phyloP scores from a whole-genome alignment of 1,140 invertebrate species.

The Drosophila arawakana region DNA sequence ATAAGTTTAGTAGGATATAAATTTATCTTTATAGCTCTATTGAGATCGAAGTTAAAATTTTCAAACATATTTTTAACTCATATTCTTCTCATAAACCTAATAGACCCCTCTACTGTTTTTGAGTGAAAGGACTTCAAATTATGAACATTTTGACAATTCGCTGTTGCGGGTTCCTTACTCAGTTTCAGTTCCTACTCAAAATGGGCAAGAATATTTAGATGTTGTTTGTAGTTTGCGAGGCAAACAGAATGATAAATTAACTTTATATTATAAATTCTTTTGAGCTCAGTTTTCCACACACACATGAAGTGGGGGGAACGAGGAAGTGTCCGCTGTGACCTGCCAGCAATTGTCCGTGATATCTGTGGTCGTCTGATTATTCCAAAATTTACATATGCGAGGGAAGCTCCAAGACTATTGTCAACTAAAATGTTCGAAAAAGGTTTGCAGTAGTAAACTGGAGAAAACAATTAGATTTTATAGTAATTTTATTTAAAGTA shows the following conservation, averaged over 20 bases:
- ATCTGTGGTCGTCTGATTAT: constrained; percentile 68
- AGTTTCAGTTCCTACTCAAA: constrained; percentile 29
- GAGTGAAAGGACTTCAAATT: constrained; percentile 41
- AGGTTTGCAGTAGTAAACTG: too few relatives aligned
- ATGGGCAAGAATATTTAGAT: constrained; percentile 47
- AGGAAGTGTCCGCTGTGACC: constrained; percentile 1
- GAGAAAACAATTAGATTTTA: too few relatives aligned
- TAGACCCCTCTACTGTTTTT: too few relatives aligned
- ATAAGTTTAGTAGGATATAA: too few relatives aligned
- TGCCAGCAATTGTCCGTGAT: constrained; percentile 60
- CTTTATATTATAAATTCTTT: constrained; percentile 80
- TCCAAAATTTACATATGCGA: constrained; percentile 55
- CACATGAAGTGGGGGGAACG: constrained; percentile 18
- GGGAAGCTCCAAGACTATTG: constrained; percentile 7
- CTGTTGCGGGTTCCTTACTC: constrained; percentile 3
- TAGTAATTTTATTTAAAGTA: too few relatives aligned
- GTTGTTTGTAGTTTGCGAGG: constrained; percentile 23
- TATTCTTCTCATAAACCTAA: too few relatives aligned
- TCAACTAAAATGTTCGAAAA: too few relatives aligned
- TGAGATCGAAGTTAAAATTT: too few relatives aligned
- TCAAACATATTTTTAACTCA: too few relatives aligned
- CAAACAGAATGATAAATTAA: constrained; percentile 76
- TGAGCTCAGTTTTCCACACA: constrained; percentile 68
- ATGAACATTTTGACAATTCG: constrained; percentile 59
- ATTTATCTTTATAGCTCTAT: too few relatives aligned